Base-by-base conservation (phyloP, 1,140 invertebrate genomes). In the Trissolcus basalis region DNA sequence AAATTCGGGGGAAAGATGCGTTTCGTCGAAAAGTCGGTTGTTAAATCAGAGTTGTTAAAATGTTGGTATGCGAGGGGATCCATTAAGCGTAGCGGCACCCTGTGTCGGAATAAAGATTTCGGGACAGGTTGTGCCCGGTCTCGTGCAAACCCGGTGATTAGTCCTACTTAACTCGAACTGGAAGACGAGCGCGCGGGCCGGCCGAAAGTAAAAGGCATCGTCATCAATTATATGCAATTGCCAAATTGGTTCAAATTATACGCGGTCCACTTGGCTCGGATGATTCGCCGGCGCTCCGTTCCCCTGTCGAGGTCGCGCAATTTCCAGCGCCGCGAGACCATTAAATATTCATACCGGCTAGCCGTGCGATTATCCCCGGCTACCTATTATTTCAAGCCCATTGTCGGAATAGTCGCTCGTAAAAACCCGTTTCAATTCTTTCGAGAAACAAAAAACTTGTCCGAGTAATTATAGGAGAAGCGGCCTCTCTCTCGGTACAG, bases 181-280 rank as follows among this genome's bases (percentile, higher is more conserved):
- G 71, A 76, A 77, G 73, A 81, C 51, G 48, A 55, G 71, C 63
- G 68, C 47, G 78, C 76, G 78, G 79, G 69, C 60, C 72, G 78
- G 61, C 76, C 77, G 68, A 83, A 81, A 82, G 81, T 85, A 85
- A 85, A 85, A 86, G 83, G 79, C 80, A 79, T 82, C 76, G 74
- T 82, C 80, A 82, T 85, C 83, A 86, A 87, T 87, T 87, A 87
- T 84, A 83, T 85, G 85, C 86, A 87, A 87, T 86, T 86, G 85
- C 83, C 85, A 84, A 87, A 87, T 87, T 87, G 80, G 84, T 84
- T 78, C 64, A 85, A 87, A 86, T 85, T 85, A 85, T 80, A 87
- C 77, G 79, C 82, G 80, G 39, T 63, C 69, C 64, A 68, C 65
- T 74, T 73, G 55, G 36, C 61, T 55, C 43, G 65, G 48, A 75